Percentiles rank a stretch among this genome's conserved stretches.
Evolutionary conservation across 92 coral and sea anemone species (phyloP).

Genomic region (Meandrina meandrites): DNA sequence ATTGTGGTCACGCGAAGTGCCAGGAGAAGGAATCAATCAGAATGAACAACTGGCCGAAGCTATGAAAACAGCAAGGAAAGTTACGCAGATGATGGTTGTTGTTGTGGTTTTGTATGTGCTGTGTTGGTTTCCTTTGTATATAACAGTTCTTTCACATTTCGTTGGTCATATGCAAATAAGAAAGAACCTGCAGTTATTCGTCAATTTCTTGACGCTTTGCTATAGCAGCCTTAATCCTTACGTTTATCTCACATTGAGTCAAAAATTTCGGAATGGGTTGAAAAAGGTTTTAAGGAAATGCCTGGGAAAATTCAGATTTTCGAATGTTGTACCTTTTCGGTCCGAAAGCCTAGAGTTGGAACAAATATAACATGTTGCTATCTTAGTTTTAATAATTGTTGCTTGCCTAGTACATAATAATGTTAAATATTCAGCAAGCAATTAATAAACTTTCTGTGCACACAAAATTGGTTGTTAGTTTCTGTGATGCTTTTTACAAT

Average conservation of each 20-base stretch:
- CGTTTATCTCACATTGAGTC: slow-evolving; percentile 2
- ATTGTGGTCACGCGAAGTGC: slow-evolving; percentile 14
- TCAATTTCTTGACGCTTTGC: background rate
- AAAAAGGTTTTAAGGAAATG: background rate
- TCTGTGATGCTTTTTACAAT: too few species aligned
- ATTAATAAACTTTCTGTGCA: too few species aligned
- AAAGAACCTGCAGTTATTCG: background rate
- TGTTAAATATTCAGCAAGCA: too few species aligned
- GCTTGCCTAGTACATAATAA: too few species aligned
- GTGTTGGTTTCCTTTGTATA: background rate
- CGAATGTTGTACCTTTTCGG: background rate
- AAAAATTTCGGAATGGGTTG: background rate
- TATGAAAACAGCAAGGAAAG: slow-evolving; percentile 8
- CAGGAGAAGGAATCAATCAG: slow-evolving; percentile 28
- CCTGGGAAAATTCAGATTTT: background rate
- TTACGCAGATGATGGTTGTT: background rate
- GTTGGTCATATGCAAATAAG: background rate
- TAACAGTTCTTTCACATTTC: background rate
- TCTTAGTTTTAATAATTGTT: too few species aligned
- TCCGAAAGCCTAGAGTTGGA: slow-evolving; percentile 13
- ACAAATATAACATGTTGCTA: background rate
- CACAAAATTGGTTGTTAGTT: too few species aligned
- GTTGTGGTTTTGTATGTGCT: background rate
- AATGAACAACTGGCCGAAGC: slow-evolving; percentile 16
- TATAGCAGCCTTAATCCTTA: slow-evolving; percentile 7